Conservation (phyloP, 2,797 vertebrate species). For the Gallinago solitaria region DNA sequence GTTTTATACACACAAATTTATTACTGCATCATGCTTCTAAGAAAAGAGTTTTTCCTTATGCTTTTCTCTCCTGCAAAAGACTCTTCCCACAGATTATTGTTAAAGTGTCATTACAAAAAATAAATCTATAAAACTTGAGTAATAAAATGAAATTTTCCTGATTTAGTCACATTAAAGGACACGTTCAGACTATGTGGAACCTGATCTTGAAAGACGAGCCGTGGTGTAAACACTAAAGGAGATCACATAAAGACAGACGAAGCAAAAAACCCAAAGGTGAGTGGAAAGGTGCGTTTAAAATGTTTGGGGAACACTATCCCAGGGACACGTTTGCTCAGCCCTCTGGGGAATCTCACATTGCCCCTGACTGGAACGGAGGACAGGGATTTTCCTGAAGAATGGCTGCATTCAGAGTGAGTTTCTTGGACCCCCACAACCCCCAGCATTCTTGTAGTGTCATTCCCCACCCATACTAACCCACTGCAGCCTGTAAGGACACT, state of each 20-base stretch:
- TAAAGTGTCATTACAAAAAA: neutral
- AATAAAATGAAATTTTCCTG: neutral
- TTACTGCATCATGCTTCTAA: neutral
- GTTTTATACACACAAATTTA: neutral
- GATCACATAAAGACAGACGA: neutral
- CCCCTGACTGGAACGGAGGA: neutral
- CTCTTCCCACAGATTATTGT: neutral
- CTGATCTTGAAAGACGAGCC: neutral
- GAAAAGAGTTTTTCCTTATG: neutral
- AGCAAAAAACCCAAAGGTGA: neutral
- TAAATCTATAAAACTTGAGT: neutral
- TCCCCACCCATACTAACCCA: neutral
- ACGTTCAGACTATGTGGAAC: neutral
- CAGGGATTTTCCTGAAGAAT: neutral
- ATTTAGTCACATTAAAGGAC: neutral
- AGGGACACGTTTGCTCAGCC: accelerated
- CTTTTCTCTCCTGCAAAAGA: neutral
- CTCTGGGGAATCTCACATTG: neutral
- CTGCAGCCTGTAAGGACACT: neutral
- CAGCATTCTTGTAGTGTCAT: neutral
- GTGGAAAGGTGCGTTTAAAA: neutral
- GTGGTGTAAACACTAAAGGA: neutral
- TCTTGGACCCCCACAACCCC: accelerated
- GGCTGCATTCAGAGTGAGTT: neutral
- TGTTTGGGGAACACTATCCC: neutral